Base-by-base conservation (phyloP, 2,888 invertebrate genomes). In the Plagodis pulveraria region DNA sequence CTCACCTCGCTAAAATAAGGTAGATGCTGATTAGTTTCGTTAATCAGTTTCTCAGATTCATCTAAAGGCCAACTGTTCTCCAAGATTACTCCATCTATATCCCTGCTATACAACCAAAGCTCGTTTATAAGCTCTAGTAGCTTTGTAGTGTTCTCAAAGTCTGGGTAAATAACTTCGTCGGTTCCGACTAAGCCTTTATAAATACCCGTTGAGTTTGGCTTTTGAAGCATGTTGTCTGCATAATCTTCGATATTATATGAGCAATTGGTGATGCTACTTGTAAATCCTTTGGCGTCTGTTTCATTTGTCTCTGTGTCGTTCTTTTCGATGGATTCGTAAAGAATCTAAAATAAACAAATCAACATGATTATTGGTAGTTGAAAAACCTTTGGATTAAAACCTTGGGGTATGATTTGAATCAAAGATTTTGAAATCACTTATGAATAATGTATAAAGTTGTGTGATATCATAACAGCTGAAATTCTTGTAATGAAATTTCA, bases 61-160 rank as follows among this genome's bases (percentile, higher is more conserved):
- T 92, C 92, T 35, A 89, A 67, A 8, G 94, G 94, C 94, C 94
- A 95, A 73, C 86, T 94, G 60, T 94, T 93, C 72, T 88, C 89
- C 50, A 95, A 77, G 32, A 94, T 63, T 42, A 93, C 73, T 6
- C 93, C 94, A 66, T 91, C 87, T n/a, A 84, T 56, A 9, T 76
- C 66, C 0, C 56, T 63, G 8, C 74, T 65, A 38, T 78, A 84
- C 1, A 63, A 36, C 89, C 89, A 89, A 51, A 90, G 67, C 33
- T 62, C 69, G 8, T 79, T 50, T 56, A 89, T 64, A 6, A 89
- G 73, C 4, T 80, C 75, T 4, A 71, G 10, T 7, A 40, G 40
- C 40, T 40, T 61, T 6, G 71, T 69, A 8, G 69, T 66, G 44
- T 74, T 67, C 12, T 72, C 73, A 64, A 87, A 90, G 41, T 73